Percentiles rank a stretch among this genome's conserved stretches.
Conservation (phyloP, 2,113 vertebrate genomes). For the Nibea albiflora region DNA sequence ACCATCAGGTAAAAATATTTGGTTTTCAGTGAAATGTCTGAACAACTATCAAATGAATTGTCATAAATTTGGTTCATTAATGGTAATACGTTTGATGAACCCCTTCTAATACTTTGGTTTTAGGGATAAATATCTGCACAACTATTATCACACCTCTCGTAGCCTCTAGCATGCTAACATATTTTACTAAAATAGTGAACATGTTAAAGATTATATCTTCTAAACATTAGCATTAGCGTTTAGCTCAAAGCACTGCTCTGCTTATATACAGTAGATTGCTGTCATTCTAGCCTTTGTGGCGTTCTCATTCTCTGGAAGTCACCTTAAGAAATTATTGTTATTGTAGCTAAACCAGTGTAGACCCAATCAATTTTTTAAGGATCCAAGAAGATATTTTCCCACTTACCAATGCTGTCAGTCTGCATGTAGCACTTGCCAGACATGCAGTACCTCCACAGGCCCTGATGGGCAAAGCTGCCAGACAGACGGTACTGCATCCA, state of each 20-base stretch:
- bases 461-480: conserved; percentile 90
- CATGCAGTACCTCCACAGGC: conserved; percentile 92
- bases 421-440: conserved; percentile 91
- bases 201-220: neutral
- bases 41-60: neutral
- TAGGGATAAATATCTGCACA: too few relatives aligned
- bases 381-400: neutral
- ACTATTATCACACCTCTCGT: neutral
- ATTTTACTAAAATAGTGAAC: neutral
- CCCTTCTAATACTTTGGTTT: neutral
- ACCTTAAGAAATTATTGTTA: too few relatives aligned
- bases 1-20: neutral
- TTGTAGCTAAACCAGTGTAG: neutral
- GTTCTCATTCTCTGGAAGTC: neutral
- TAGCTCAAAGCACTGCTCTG: neutral
- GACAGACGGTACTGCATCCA: conserved; percentile 94
- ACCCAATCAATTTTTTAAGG: neutral
- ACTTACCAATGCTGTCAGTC: conserved; percentile 90
- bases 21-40: neutral
- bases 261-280: neutral
- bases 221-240: neutral
- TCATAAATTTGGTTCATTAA: neutral
- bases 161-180: neutral
- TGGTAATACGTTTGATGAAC: neutral
- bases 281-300: neutral